A percentile compares a stretch with the other conserved stretches of the same genome.
These are phyloP conservation scores for Gallinago stenura DNA, from an alignment of 2,797 vertebrate genomes.

Conservation along the genomic window DNA sequence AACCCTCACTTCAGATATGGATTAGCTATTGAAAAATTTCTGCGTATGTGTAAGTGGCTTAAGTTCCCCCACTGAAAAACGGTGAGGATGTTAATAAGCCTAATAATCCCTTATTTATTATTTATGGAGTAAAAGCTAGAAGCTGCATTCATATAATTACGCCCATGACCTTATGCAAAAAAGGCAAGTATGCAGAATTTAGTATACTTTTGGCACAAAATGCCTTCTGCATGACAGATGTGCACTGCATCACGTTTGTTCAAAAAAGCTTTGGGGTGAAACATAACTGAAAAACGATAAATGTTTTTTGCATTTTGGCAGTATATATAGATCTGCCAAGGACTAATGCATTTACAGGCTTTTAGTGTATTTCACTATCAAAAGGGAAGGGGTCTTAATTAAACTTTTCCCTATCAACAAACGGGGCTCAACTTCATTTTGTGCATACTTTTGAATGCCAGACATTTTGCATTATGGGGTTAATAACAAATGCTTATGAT, in stretches of 20 bases:
- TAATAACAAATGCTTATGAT: slow-evolving; percentile 65
- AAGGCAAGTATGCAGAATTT: slow-evolving; percentile 5
- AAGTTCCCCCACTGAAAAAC: not conserved
- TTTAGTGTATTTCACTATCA: not conserved
- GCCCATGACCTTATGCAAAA: not conserved
- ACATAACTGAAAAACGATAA: not conserved
- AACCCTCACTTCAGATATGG: not conserved
- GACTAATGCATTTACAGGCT: not conserved
- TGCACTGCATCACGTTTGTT: not conserved
- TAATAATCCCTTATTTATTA: slow-evolving; percentile 20
- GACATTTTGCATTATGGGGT: slow-evolving; percentile 50
- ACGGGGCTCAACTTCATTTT: not conserved
- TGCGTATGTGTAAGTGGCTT: not conserved
- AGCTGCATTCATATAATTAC: not conserved
- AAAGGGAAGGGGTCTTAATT: not conserved
- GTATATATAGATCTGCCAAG: not conserved
- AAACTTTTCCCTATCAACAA: not conserved
- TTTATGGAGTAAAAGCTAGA: not conserved
- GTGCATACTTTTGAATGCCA: slow-evolving; percentile 26
- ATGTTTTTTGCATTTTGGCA: not conserved
- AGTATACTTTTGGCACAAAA: not conserved
- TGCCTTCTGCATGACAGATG: not conserved
- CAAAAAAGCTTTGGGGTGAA: not conserved
- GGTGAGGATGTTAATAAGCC: not conserved
- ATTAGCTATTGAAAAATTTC: not conserved